These are phyloP conservation scores for Phaethornis superciliosus DNA, from an alignment of 2,113 vertebrate species.

Conservation along the genomic window DNA sequence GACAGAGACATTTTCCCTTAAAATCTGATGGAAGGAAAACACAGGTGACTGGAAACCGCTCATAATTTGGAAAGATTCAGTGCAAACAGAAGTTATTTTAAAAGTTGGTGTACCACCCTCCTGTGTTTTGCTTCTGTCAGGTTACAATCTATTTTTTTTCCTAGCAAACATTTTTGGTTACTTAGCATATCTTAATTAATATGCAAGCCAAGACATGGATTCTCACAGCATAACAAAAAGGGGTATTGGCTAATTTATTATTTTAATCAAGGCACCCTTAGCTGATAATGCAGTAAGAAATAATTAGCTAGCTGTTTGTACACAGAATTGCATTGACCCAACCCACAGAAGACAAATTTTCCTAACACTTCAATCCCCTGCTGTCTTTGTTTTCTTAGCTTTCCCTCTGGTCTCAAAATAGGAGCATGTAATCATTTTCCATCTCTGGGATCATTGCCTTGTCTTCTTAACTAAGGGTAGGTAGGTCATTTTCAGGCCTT, in stretches of 20 bases:
- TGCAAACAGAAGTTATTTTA: neutral
- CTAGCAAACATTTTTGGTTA: conserved; percentile 31
- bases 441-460: neutral
- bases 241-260: conserved; percentile 60
- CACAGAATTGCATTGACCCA: conserved; percentile 17
- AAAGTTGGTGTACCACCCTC: neutral
- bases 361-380: conserved; percentile 15
- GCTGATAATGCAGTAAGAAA: conserved; percentile 57
- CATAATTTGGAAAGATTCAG: neutral
- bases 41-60: neutral
- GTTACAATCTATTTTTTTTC: conserved; percentile 3
- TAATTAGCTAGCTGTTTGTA: conserved; percentile 61
- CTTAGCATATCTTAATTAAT: conserved; percentile 45
- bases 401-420: neutral
- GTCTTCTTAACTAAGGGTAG: neutral
- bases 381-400: conserved; percentile 36
- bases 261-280: conserved; percentile 69
- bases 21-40: neutral
- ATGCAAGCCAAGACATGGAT: conserved; percentile 25
- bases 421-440: neutral
- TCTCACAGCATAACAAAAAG: conserved; percentile 16
- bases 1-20: neutral
- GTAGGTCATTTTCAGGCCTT: neutral
- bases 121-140: neutral
- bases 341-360: conserved; percentile 17